Conservation (phyloP, 2,797 vertebrate species). For the Nyctibius grandis region DNA sequence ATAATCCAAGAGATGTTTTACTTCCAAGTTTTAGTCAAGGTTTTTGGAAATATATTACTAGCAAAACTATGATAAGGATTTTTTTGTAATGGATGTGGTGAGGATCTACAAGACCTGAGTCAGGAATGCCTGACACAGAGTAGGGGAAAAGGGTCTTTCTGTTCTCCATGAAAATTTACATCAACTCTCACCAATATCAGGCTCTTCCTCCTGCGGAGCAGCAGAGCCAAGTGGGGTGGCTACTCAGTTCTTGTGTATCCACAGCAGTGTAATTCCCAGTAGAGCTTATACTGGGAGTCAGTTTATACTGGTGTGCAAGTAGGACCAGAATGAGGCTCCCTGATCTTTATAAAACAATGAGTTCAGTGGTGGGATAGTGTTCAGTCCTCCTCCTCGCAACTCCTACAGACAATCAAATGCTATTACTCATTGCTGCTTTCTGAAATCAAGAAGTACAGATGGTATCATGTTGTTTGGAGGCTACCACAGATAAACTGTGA, state of each 20-base stretch:
- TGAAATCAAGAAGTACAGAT: not conserved
- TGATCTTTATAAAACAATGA: not conserved
- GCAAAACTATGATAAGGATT: not conserved
- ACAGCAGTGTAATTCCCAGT: not conserved
- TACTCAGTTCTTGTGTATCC: not conserved
- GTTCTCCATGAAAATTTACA: not conserved
- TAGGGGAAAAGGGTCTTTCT: not conserved
- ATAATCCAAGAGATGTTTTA: not conserved
- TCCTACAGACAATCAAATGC: not conserved
- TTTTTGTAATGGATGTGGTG: fast-evolving
- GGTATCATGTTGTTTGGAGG: not conserved
- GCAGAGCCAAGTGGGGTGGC: not conserved
- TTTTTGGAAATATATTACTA: not conserved
- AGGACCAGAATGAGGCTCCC: not conserved
- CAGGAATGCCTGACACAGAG: not conserved
- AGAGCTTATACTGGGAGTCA: not conserved
- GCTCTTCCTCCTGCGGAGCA: not conserved
- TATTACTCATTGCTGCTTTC: not conserved
- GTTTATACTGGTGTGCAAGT: not conserved
- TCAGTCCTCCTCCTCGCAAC: not conserved
- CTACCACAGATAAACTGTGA: not conserved
- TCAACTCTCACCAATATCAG: not conserved
- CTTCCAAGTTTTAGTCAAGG: not conserved
- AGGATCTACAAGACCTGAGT: not conserved
- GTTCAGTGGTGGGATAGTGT: not conserved